Percentiles rank a stretch among this genome's conserved stretches.
phyloP scores from a whole-genome alignment of 2,797 vertebrate species.

The Coendou prehensilis region DNA sequence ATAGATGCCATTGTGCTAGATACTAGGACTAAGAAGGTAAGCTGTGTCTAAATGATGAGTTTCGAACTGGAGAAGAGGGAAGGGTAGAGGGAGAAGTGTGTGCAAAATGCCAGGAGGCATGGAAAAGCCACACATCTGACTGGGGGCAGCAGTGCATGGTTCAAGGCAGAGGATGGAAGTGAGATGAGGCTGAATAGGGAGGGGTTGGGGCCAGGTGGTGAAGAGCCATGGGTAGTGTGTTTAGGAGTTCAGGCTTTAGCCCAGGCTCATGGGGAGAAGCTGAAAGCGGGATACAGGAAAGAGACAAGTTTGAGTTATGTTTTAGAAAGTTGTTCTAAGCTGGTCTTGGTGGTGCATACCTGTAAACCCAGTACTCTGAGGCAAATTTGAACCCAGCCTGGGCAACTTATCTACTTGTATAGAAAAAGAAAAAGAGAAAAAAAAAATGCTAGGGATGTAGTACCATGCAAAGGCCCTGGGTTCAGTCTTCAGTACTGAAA shows the following conservation, averaged over 20 bases:
- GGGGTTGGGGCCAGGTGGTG: neutral
- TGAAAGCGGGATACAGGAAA: neutral
- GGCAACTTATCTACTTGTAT: neutral
- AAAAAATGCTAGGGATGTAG: neutral
- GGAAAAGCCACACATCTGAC: neutral
- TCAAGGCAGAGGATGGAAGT: neutral
- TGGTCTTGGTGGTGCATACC: neutral
- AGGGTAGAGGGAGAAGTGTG: neutral
- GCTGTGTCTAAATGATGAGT: neutral
- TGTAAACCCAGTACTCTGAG: neutral
- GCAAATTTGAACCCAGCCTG: neutral
- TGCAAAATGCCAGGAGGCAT: neutral
- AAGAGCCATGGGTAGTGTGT: neutral
- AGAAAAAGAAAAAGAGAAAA: neutral
- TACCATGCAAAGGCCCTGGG: neutral
- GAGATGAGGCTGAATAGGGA: neutral
- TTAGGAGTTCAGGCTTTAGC: neutral
- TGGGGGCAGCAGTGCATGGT: neutral
- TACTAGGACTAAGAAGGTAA: neutral
- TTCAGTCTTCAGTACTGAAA: neutral
- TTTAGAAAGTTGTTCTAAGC: neutral
- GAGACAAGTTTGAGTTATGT: neutral
- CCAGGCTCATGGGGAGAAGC: neutral
- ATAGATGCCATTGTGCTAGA: neutral
- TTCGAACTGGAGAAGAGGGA: neutral